A percentile compares a stretch with the other conserved stretches of the same genome.
Evolutionary conservation across 2,797 vertebrate species (phyloP).

Genomic region (Thripadectes ignobilis): DNA sequence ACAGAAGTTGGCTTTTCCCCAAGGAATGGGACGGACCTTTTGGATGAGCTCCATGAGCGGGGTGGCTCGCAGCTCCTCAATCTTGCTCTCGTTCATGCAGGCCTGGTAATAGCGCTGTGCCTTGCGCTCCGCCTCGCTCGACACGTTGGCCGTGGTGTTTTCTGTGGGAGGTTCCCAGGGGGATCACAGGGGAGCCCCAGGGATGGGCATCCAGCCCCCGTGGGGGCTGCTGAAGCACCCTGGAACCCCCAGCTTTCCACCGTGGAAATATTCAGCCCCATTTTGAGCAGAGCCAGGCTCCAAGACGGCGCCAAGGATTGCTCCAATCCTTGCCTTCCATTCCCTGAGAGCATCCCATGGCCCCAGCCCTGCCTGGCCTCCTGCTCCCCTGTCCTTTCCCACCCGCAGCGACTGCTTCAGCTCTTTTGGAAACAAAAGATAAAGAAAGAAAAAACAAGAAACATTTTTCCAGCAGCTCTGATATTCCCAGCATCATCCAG

Average conservation of each 20-base stretch:
- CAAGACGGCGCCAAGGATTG: fast-evolving
- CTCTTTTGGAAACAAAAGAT: background rate
- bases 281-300: background rate
- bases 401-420: background rate
- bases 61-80: slow-evolving; percentile 86
- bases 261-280: background rate
- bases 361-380: background rate
- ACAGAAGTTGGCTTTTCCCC: background rate
- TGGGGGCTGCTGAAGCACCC: fast-evolving
- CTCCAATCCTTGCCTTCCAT: fast-evolving
- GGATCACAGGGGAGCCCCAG: background rate
- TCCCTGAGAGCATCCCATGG: background rate
- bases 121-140: slow-evolving; percentile 89
- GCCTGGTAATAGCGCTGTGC: slow-evolving; percentile 91
- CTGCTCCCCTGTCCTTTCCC: background rate
- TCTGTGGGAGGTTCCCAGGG: slow-evolving; percentile 74
- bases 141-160: slow-evolving; percentile 83
- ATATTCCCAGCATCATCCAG: background rate
- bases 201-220: fast-evolving
- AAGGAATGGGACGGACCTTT: slow-evolving; percentile 76
- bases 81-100: slow-evolving; percentile 95
- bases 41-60: slow-evolving; percentile 89
- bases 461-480: slow-evolving; percentile 4
- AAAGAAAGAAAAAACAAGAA: slow-evolving; percentile 6
- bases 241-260: background rate